Percentiles rank a stretch among this genome's conserved stretches.
These are phyloP conservation scores for Epizoanthus scotinus DNA, from an alignment of 92 coral and sea anemone species.

Conservation along the genomic window DNA sequence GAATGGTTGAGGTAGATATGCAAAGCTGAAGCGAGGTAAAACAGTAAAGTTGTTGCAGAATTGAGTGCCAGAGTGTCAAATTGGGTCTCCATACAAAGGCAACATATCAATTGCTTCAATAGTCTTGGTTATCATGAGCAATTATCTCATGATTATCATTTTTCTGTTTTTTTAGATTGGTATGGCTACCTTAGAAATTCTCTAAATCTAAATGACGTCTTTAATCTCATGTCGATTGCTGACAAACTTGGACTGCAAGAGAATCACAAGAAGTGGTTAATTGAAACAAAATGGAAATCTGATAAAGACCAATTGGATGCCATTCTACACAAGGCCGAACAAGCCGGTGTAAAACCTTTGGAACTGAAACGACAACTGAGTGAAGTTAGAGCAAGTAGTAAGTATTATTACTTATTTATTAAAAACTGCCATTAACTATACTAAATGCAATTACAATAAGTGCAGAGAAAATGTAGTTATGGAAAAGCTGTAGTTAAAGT, in stretches of 20 bases:
- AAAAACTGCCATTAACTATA: no score
- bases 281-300: neutral
- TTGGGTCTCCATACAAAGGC: no score
- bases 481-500: no score
- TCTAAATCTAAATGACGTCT: neutral
- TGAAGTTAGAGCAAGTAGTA: neutral
- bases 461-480: no score
- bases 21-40: no score
- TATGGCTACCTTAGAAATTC: neutral
- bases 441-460: no score
- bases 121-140: no score
- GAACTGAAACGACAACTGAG: constrained; percentile 15
- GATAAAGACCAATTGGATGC: neutral
- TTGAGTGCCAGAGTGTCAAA: no score
- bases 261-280: neutral
- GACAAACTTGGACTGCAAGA: neutral
- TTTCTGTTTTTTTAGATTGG: neutral
- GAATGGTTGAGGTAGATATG: no score
- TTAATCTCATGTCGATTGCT: constrained; percentile 6
- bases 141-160: no score
- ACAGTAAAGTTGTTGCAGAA: no score
- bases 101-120: no score
- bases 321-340: neutral
- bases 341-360: neutral
- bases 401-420: neutral